A percentile compares a stretch with the other conserved stretches of the same genome.
These are phyloP conservation scores for Notodonta dromedarius DNA, from an alignment of 2,888 invertebrate genomes.

Conservation along the genomic window DNA sequence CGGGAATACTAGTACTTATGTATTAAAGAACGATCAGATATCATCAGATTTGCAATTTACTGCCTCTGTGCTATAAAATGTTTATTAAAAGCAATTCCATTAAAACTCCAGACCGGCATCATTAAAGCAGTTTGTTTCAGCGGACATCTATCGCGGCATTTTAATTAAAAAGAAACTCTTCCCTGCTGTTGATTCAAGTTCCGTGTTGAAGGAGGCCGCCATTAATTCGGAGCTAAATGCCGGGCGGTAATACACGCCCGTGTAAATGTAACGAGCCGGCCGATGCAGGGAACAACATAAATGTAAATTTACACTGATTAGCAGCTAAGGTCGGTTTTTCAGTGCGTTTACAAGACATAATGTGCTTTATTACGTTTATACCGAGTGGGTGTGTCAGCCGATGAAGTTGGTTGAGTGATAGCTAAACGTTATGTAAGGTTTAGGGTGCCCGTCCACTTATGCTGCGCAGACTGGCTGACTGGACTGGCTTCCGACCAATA, in stretches of 20 bases:
- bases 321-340: conserved; percentile 22
- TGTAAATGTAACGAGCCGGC: conserved; percentile 35
- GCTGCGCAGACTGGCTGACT: too few relatives aligned
- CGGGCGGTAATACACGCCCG: conserved; percentile 23
- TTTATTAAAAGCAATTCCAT: too few relatives aligned
- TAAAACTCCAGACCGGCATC: conserved; percentile 37
- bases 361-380: too few relatives aligned
- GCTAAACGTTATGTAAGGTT: too few relatives aligned
- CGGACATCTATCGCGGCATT: conserved; percentile 55
- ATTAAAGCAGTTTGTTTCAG: conserved; percentile 56
- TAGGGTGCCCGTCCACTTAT: too few relatives aligned
- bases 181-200: conserved; percentile 10
- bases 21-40: too few relatives aligned
- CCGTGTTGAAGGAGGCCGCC: conserved; percentile 16
- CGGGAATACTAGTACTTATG: too few relatives aligned
- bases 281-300: conserved; percentile 34
- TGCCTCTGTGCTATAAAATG: too few relatives aligned
- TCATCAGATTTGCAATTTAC: too few relatives aligned
- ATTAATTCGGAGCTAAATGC: conserved; percentile 55
- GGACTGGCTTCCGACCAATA: too few relatives aligned
- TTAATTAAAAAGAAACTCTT: conserved; percentile 61
- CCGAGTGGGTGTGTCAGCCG: too few relatives aligned
- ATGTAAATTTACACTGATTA: conserved; percentile 30
- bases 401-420: too few relatives aligned
- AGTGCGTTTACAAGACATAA: conserved; percentile 14